These are phyloP conservation scores for Exephanes ischioxanthus DNA, from an alignment of 2,888 invertebrate species.

Conservation along the genomic window DNA sequence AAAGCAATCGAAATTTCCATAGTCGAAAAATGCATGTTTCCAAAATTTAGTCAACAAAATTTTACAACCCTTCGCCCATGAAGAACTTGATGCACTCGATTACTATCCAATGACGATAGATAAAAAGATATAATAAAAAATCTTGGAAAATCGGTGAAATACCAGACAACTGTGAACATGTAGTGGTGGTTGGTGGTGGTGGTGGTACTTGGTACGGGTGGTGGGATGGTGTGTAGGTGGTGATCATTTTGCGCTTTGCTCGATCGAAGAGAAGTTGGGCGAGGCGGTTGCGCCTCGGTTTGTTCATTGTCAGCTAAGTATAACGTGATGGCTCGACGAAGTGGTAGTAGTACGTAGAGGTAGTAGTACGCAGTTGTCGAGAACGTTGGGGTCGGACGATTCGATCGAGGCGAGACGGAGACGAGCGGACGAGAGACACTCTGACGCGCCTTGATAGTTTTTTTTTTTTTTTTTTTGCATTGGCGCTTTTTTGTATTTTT, in stretches of 20 bases:
- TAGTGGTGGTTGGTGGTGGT: constrained; percentile 81
- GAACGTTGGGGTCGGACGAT: constrained; percentile 72
- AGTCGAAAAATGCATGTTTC: not conserved
- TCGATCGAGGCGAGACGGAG: constrained; percentile 77
- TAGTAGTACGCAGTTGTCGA: constrained; percentile 75
- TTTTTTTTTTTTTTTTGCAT: constrained; percentile 34
- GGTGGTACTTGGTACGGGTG: constrained; percentile 80
- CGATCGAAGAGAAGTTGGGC: constrained; percentile 83
- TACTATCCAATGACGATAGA: constrained; percentile 39
- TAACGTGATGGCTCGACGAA: constrained; percentile 75
- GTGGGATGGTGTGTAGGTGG: constrained; percentile 84
- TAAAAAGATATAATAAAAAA: constrained; percentile 75
- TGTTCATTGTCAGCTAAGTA: constrained; percentile 69
- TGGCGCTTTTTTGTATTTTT: constrained; percentile 38
- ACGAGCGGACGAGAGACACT: constrained; percentile 79
- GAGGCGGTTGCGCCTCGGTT: constrained; percentile 79
- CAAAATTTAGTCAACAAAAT: not conserved
- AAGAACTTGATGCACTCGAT: constrained; percentile 56
- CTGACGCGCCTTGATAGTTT: constrained; percentile 73
- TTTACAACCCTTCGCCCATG: constrained; percentile 29
- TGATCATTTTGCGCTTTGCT: constrained; percentile 84
- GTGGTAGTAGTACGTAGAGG: constrained; percentile 77
- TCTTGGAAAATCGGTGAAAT: constrained; percentile 84
- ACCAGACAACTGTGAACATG: constrained; percentile 85
- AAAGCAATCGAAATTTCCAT: constrained; percentile 20